Evolutionary conservation across 1,140 invertebrate genomes (phyloP).

Genomic region (Watersipora subatra): DNA sequence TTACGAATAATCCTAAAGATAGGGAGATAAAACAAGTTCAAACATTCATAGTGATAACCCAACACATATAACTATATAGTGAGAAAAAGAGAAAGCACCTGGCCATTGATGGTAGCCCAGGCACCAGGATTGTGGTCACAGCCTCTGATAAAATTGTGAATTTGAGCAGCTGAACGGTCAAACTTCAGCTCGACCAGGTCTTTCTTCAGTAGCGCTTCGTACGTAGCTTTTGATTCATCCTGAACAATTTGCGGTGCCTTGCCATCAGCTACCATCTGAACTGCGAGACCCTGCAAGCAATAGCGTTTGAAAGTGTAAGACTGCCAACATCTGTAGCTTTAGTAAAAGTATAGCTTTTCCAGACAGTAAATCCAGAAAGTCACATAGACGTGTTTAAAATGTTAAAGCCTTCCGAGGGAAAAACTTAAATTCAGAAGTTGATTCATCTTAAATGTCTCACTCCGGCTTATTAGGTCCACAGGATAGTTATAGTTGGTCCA

Average conservation of each 20-base stretch:
- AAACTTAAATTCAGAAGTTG: too few species aligned
- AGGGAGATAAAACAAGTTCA: too few species aligned
- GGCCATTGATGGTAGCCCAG: slow-evolving; percentile 54
- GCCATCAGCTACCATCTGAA: slow-evolving; percentile 69
- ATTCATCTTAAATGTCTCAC: too few species aligned
- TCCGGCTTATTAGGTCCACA: too few species aligned
- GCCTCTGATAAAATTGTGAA: slow-evolving; percentile 88
- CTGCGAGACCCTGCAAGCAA: slow-evolving; percentile 59
- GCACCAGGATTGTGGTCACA: slow-evolving; percentile 80
- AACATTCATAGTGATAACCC: too few species aligned
- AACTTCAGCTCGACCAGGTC: slow-evolving; percentile 48
- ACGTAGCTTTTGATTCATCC: slow-evolving; percentile 70
- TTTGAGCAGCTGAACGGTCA: slow-evolving; percentile 49
- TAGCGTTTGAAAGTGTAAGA: neutral
- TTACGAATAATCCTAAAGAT: too few species aligned
- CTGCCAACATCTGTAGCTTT: neutral
- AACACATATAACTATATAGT: too few species aligned
- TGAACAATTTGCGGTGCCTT: slow-evolving; percentile 66
- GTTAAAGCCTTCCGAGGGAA: too few species aligned
- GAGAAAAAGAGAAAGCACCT: too few species aligned
- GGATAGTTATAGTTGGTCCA: too few species aligned
- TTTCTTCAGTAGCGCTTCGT: slow-evolving; percentile 79
- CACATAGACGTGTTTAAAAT: too few species aligned
- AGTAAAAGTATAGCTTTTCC: neutral
- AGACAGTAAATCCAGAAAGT: too few species aligned